Base-by-base conservation (phyloP, 2,888 invertebrate genomes). In the Drosophila setosimentum region DNA sequence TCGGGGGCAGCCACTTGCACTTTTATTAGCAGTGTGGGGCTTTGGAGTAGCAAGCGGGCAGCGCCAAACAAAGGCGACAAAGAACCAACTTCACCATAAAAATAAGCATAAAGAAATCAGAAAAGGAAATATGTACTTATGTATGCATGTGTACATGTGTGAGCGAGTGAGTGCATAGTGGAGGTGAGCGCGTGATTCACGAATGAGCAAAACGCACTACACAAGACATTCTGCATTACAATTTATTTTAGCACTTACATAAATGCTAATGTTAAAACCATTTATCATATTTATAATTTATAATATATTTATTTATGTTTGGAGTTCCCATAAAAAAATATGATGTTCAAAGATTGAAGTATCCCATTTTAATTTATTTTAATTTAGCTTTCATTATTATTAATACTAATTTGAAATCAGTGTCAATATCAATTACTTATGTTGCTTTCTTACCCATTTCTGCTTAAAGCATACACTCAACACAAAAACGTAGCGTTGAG, bases 81-180 rank as follows among this genome's bases (percentile, higher is more conserved):
- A 89, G 89, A 89, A 87, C 86, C 66, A 78, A 78, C 78, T 73
- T 80, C 49, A 68, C 78, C 73, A 78, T 68, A 59, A 68, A 65
- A 69, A 54, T 51, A 35, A 55, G 54, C 18, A 61, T 53, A 55
- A 78, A 73, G 48, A 73, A 80, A 78, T 77, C 78, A 68, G 42
- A 65, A 77, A 68, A 65, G 67, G 76, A 76, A 78, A 71, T 58
- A 53, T 69, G 10, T 27, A 18, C 55, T 42, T 62, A 27, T 45
- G 11, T 8, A n/a, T 42, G 48, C 18, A 21, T 42, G 37, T 40
- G 29, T 4, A 21, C 29, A 13, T 24, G 29, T 40, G 5, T 7
- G 21, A 21, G 7, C 7, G 21, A 21, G 13, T 24, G 45, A 21
- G 7, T 45, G 21, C 24, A 24, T 21, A 24, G 21, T 24, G 24